Evolutionary conservation across 2,113 vertebrate species (phyloP).

Genomic region (Chaetops frenatus): DNA sequence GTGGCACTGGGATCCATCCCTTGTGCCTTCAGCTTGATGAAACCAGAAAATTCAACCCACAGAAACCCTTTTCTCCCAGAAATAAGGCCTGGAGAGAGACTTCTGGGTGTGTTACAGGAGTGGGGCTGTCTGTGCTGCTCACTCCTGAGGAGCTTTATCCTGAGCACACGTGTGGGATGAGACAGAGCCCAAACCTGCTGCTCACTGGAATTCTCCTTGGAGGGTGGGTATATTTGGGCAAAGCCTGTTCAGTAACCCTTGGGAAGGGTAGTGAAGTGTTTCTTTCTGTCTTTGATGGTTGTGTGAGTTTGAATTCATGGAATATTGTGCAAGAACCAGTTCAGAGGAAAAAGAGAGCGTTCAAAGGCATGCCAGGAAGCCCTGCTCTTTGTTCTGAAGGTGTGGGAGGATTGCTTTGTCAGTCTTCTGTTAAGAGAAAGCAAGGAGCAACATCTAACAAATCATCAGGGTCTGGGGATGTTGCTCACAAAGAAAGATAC

Average conservation of each 20-base stretch:
- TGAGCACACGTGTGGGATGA: rapidly evolving
- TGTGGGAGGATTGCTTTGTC: background rate
- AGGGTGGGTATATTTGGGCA: background rate
- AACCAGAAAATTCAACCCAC: background rate
- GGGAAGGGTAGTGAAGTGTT: background rate
- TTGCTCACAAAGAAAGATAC: background rate
- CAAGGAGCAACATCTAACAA: background rate
- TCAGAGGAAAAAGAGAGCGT: background rate
- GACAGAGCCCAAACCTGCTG: background rate
- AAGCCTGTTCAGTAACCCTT: background rate
- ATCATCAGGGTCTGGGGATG: background rate
- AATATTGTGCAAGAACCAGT: background rate
- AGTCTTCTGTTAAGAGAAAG: background rate
- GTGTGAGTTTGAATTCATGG: background rate
- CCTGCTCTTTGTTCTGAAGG: background rate
- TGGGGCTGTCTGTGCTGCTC: background rate
- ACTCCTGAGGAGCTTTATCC: background rate
- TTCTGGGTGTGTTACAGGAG: background rate
- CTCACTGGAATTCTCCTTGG: rapidly evolving
- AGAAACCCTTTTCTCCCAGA: background rate
- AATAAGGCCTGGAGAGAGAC: background rate
- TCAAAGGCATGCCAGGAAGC: background rate
- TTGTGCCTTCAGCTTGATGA: background rate
- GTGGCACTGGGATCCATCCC: background rate
- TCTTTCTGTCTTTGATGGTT: background rate